Percentiles rank a stretch among this genome's conserved stretches.
Evolutionary conservation across 23 tunicate species (phyloP).

Genomic region (Phallusia fumigata): DNA sequence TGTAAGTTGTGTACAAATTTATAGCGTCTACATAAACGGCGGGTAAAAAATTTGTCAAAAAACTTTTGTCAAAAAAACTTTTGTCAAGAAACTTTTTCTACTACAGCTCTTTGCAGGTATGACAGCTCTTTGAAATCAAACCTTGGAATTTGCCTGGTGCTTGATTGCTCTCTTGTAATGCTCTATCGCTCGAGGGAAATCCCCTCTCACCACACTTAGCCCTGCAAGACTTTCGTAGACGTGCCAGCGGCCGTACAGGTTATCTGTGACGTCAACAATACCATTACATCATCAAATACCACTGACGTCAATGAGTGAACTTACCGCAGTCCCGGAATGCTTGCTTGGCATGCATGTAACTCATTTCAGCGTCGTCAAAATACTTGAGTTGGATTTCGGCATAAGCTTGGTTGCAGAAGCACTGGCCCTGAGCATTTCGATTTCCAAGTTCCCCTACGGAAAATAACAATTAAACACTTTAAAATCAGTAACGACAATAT

Average conservation of each 20-base stretch:
- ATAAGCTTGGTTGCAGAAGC: conserved; percentile 63
- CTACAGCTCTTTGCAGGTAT: too few species aligned
- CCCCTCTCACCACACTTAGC: conserved; percentile 14
- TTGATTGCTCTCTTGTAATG: conserved; percentile 43
- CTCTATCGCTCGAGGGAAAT: conserved; percentile 24
- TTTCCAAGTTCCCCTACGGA: conserved; percentile 46
- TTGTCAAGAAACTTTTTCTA: too few species aligned
- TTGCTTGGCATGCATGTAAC: conserved; percentile 68
- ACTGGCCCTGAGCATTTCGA: conserved; percentile 72
- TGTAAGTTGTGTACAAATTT: too few species aligned
- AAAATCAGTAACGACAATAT: too few species aligned
- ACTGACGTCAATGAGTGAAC: background rate
- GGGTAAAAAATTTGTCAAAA: too few species aligned
- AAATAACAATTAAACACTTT: background rate
- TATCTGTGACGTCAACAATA: conserved; percentile 11
- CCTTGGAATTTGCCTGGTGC: conserved; percentile 30
- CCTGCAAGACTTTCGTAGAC: conserved; percentile 58
- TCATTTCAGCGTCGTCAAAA: conserved; percentile 42
- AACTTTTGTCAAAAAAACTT: too few species aligned
- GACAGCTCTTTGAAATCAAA: too few species aligned
- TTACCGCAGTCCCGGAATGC: conserved; percentile 58
- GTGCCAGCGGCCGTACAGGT: conserved; percentile 59
- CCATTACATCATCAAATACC: background rate
- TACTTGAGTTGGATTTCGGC: conserved; percentile 43
- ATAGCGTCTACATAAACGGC: too few species aligned